Conservation (phyloP, 2,113 vertebrate genomes). For the Urocolius indicus region DNA sequence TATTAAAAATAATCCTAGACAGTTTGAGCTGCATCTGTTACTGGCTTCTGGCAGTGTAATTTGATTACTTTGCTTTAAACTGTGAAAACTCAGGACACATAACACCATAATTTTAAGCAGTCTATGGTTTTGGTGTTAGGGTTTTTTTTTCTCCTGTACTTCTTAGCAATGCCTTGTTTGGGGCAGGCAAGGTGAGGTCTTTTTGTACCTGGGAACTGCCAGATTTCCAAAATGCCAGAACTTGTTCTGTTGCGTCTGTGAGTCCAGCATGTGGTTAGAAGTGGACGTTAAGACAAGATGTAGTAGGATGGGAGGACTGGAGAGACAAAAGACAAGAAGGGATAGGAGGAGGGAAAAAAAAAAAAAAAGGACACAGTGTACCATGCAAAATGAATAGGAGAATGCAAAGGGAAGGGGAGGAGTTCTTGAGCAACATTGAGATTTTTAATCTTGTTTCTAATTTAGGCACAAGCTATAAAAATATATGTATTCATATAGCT, state of each 20-base stretch:
- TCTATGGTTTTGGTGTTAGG: not conserved
- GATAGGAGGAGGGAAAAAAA: not conserved
- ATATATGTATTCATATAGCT: not conserved
- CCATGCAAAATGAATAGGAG: not conserved
- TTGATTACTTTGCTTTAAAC: not conserved
- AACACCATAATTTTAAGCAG: not conserved
- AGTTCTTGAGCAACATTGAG: not conserved
- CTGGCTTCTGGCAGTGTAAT: not conserved
- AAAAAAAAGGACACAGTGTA: not conserved
- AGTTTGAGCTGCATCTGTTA: not conserved
- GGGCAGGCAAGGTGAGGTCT: not conserved
- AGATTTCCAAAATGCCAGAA: not conserved
- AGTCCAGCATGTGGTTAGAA: not conserved
- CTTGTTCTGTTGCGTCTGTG: not conserved
- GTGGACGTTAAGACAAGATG: not conserved
- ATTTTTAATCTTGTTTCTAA: conserved; percentile 29
- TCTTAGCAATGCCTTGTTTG: not conserved
- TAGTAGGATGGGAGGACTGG: not conserved
- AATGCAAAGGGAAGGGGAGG: not conserved
- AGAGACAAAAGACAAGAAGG: not conserved
- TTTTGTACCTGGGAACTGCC: not conserved
- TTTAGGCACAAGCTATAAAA: conserved; percentile 14
- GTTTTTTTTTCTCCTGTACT: not conserved
- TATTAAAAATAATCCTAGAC: not conserved
- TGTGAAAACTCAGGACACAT: not conserved